Conservation (phyloP, 2,797 vertebrate species). For the Enteromius radiatus region DNA sequence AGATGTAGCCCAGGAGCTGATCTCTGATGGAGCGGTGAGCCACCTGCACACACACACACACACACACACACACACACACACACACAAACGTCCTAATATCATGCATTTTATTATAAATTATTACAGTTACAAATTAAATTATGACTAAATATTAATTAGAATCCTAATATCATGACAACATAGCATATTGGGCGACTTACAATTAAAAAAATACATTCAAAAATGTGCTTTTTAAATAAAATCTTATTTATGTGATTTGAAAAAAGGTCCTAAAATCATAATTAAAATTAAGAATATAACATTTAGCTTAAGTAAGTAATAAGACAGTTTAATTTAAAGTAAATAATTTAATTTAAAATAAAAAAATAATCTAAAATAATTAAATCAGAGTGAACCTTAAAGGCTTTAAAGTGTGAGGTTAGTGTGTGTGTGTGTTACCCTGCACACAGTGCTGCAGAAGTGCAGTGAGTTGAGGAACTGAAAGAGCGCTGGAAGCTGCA, state of each 20-base stretch:
- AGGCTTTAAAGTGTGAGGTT: background rate
- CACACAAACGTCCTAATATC: background rate
- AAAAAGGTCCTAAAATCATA: no score
- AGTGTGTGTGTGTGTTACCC: conserved; percentile 73
- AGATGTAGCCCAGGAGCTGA: conserved; percentile 94
- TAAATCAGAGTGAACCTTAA: no score
- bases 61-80: conserved; percentile 36
- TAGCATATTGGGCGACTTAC: background rate
- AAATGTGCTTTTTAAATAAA: no score
- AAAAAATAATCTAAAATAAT: no score
- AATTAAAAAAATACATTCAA: background rate
- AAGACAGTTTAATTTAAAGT: no score
- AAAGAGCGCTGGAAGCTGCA: conserved; percentile 88
- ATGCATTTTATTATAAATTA: no score
- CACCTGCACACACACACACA: conserved; percentile 74
- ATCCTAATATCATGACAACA: background rate
- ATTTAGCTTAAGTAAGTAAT: no score
- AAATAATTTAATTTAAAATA: no score
- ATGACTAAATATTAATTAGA: background rate
- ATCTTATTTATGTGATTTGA: no score
- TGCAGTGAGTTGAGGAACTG: conserved; percentile 95
- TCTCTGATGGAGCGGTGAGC: conserved; percentile 88
- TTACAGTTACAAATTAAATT: no score
- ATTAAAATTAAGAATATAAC: no score
- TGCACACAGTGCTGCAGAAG: conserved; percentile 93